These are phyloP conservation scores for Miopithecus talapoin DNA, from an alignment of 2,797 vertebrate species.

Conservation along the genomic window DNA sequence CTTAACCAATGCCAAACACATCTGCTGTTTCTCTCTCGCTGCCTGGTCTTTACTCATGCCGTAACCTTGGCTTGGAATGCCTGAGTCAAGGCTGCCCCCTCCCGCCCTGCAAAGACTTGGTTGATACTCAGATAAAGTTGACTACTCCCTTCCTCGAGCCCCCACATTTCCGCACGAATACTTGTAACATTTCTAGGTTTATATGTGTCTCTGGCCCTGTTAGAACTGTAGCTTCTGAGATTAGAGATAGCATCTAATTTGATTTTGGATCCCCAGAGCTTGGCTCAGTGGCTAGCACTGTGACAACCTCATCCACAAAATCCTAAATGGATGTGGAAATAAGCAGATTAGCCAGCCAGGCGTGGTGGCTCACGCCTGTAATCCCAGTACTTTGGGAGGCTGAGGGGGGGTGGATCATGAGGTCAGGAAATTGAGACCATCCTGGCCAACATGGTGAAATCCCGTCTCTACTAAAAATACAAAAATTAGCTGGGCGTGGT, in stretches of 20 bases:
- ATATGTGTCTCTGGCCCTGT: background rate
- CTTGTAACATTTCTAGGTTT: background rate
- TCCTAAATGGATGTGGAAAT: background rate
- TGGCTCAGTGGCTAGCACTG: accelerated
- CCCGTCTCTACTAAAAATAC: background rate
- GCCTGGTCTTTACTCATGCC: background rate
- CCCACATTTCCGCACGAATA: background rate
- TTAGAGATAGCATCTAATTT: accelerated
- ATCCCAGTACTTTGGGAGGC: no score
- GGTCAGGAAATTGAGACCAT: background rate
- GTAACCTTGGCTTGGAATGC: background rate
- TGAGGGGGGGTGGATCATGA: accelerated
- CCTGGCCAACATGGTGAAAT: background rate
- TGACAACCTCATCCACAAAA: background rate
- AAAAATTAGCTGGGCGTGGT: no score
- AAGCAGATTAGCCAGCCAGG: background rate
- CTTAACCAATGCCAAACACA: no score
- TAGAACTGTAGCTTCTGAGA: background rate
- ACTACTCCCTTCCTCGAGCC: accelerated
- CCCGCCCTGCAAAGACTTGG: background rate
- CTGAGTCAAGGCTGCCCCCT: accelerated
- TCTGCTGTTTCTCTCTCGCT: background rate
- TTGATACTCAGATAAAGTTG: background rate
- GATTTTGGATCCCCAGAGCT: background rate
- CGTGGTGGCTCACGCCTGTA: no score